A percentile compares a stretch with the other conserved stretches of the same genome.
phyloP scores from a whole-genome alignment of 2,113 vertebrate species.

The Heteronetta atricapilla region DNA sequence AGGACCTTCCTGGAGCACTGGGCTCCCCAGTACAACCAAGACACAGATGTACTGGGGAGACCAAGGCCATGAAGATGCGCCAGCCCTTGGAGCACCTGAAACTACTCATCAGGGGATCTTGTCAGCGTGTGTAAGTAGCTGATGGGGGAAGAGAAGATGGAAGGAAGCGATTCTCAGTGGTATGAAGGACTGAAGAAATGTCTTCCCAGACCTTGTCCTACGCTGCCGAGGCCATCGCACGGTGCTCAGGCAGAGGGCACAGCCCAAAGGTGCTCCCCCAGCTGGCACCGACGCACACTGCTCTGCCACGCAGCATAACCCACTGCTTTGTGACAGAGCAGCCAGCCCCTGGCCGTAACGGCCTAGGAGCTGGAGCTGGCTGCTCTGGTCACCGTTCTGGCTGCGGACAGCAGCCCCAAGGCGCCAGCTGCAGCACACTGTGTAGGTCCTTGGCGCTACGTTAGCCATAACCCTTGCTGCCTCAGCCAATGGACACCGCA shows the following conservation, averaged over 20 bases:
- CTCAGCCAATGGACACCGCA: not conserved
- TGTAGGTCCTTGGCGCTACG: not conserved
- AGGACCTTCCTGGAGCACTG: not conserved
- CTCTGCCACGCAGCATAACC: not conserved
- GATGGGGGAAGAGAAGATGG: too few relatives aligned
- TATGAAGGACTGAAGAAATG: not conserved
- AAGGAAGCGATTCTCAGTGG: too few relatives aligned
- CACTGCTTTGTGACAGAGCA: not conserved
- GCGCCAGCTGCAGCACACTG: not conserved
- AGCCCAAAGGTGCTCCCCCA: not conserved
- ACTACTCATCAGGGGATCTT: too few relatives aligned
- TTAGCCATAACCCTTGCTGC: not conserved
- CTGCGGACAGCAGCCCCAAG: not conserved
- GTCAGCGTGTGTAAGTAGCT: too few relatives aligned
- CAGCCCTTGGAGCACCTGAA: too few relatives aligned
- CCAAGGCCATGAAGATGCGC: too few relatives aligned
- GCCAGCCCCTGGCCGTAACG: not conserved
- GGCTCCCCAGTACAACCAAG: too few relatives aligned
- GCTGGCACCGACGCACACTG: too few relatives aligned
- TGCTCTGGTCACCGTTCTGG: not conserved
- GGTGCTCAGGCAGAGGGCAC: not conserved
- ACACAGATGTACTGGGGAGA: too few relatives aligned
- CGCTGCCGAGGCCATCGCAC: not conserved
- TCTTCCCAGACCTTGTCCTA: not conserved
- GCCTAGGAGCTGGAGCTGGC: not conserved